These are phyloP conservation scores for Ametastegia equiseti DNA, from an alignment of 2,888 invertebrate genomes.

Conservation along the genomic window DNA sequence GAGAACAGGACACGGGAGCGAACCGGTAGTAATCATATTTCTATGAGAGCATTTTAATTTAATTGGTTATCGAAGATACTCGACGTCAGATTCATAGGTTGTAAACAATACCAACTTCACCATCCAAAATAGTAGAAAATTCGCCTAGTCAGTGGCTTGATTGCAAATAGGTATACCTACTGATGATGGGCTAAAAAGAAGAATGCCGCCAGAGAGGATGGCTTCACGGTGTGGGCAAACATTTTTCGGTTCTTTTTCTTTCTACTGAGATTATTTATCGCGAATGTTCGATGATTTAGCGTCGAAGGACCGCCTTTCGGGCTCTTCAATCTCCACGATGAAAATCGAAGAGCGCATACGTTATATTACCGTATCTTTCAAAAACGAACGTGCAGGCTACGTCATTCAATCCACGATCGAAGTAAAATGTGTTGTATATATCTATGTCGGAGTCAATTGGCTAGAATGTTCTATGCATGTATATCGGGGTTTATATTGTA, in stretches of 20 bases:
- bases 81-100: no score
- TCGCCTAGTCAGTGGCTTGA: background rate
- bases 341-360: conserved; percentile 16
- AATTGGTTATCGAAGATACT: no score
- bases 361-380: background rate
- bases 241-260: background rate
- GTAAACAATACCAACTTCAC: no score
- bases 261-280: background rate
- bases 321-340: background rate
- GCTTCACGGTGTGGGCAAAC: background rate
- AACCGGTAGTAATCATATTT: conserved; percentile 6
- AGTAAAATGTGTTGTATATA: background rate
- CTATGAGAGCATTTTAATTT: no score
- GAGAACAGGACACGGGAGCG: background rate
- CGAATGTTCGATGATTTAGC: background rate
- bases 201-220: background rate
- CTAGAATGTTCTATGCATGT: background rate
- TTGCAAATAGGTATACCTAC: background rate
- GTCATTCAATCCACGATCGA: conserved; percentile 17
- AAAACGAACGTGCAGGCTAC: background rate
- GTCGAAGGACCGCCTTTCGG: background rate
- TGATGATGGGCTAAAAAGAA: background rate
- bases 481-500: no score
- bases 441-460: background rate
- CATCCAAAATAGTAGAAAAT: background rate